phyloP scores from a whole-genome alignment of 2,113 vertebrate species.

The Onychostoma macrolepis region DNA sequence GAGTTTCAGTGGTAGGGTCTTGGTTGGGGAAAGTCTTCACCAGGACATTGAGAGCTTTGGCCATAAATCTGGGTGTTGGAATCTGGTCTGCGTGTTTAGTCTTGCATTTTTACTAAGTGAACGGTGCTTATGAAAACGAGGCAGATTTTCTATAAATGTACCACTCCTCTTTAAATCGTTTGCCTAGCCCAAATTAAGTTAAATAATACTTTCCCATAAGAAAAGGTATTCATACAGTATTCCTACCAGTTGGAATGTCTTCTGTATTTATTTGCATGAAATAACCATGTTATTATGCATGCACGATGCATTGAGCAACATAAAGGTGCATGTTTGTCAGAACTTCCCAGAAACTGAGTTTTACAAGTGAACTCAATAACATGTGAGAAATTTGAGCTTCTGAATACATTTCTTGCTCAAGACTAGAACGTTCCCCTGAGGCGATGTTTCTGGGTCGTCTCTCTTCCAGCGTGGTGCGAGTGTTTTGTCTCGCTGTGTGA shows the following conservation, averaged over 20 bases:
- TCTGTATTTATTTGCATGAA: not conserved
- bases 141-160: not conserved
- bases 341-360: not conserved
- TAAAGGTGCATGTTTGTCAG: not conserved
- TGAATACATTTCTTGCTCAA: not conserved
- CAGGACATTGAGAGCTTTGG: constrained; percentile 30
- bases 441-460: constrained; percentile 6
- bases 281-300: not conserved
- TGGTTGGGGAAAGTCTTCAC: constrained; percentile 26
- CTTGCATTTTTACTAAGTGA: constrained; percentile 55
- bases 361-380: not conserved
- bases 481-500: not conserved
- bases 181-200: not conserved
- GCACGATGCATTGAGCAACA: not conserved
- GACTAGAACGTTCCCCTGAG: not conserved
- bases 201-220: not conserved
- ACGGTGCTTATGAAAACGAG: not conserved
- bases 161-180: not conserved
- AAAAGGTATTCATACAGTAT: not conserved
- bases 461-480: not conserved
- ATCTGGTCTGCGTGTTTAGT: constrained; percentile 65
- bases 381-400: not conserved
- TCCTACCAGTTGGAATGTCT: not conserved
- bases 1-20: constrained; percentile 16
- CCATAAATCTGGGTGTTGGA: constrained; percentile 61